Conservation (phyloP, 2,113 vertebrate species). For the Anarrhichthys ocellatus region DNA sequence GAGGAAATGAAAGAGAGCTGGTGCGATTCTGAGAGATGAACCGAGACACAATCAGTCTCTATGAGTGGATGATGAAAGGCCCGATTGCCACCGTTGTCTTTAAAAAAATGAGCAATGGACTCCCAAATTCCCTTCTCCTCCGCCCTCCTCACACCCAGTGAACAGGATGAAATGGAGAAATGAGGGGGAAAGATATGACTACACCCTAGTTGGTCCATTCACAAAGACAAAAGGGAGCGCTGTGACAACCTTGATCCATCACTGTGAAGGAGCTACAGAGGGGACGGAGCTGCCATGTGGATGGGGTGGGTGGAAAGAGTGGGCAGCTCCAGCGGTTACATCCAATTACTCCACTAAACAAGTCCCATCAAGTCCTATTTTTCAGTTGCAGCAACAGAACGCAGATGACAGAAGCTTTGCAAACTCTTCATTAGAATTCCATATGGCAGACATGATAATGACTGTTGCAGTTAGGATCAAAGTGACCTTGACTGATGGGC, state of each 20-base stretch:
- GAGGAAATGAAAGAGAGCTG: constrained; percentile 50
- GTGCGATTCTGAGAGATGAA: constrained; percentile 66
- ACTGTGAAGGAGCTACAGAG: constrained; percentile 54
- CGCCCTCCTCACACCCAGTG: constrained; percentile 33
- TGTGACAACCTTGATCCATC: constrained; percentile 72
- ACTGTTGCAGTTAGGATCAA: constrained; percentile 63
- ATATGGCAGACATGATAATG: constrained; percentile 73
- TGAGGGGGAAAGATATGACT: constrained; percentile 59
- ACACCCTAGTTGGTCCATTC: constrained; percentile 55
- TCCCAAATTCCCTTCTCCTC: constrained; percentile 55
- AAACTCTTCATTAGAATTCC: constrained; percentile 74
- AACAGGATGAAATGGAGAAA: constrained; percentile 63
- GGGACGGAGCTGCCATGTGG: constrained; percentile 35
- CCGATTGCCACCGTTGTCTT: constrained; percentile 46
- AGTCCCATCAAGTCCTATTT: constrained; percentile 71
- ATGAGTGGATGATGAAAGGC: constrained; percentile 63
- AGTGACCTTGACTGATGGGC: constrained; percentile 72
- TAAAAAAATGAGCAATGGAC: constrained; percentile 63
- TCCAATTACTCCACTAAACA: constrained; percentile 76
- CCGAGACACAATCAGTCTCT: constrained; percentile 33
- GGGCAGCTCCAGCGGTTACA: constrained; percentile 59
- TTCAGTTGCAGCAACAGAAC: constrained; percentile 51
- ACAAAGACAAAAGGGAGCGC: constrained; percentile 59
- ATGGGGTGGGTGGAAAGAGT: constrained; percentile 60
- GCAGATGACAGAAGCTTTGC: constrained; percentile 61